These are phyloP conservation scores for Saccostrea cuccullata DNA, from an alignment of 1,140 invertebrate genomes.

Conservation along the genomic window DNA sequence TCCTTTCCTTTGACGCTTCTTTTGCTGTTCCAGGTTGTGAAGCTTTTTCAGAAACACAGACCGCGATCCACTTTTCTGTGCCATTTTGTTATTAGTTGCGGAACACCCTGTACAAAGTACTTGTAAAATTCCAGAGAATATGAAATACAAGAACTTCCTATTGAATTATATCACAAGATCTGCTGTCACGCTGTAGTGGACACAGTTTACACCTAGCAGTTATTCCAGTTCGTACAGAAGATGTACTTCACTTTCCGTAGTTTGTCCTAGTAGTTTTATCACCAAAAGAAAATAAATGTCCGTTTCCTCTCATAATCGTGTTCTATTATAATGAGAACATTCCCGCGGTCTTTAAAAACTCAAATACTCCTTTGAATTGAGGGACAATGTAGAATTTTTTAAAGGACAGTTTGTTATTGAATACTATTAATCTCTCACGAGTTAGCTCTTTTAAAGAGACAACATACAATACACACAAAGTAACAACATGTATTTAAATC, in stretches of 20 bases:
- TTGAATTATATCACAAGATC: slow-evolving; percentile 3
- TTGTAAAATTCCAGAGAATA: neutral
- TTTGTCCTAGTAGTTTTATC: neutral
- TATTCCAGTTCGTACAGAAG: neutral
- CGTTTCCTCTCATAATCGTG: neutral
- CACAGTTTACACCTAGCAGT: neutral
- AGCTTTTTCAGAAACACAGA: neutral
- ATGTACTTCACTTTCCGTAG: neutral
- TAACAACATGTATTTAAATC: neutral
- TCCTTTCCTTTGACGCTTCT: neutral
- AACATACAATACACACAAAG: slow-evolving; percentile 5
- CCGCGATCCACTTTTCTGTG: neutral
- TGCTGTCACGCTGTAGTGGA: neutral
- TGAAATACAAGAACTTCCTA: neutral
- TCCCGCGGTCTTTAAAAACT: slow-evolving; percentile 26
- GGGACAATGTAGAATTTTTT: slow-evolving; percentile 7
- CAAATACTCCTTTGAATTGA: neutral
- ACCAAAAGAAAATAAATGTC: neutral
- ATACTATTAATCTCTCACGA: neutral
- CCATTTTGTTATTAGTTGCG: neutral
- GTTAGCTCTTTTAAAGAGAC: slow-evolving; percentile 12
- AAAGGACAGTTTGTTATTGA: neutral
- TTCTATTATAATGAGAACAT: slow-evolving; percentile 11
- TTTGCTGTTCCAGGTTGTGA: neutral
- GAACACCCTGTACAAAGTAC: neutral